Percentiles rank a stretch among this genome's conserved stretches.
Conservation (phyloP, 2,113 vertebrate species). For the Nipponia nippon region DNA sequence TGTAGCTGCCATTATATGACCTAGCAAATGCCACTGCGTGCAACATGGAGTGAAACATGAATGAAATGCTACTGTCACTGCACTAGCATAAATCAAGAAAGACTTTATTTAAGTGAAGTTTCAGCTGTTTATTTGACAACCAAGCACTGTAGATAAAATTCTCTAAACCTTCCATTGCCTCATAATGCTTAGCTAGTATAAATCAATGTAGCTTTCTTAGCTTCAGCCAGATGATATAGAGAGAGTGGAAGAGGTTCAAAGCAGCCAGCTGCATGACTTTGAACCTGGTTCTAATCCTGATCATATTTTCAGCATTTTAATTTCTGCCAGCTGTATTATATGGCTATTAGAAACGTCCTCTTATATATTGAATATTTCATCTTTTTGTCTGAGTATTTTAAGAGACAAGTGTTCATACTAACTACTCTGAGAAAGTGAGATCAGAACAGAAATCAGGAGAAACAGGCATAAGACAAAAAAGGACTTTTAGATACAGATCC, state of each 20-base stretch:
- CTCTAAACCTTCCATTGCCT: neutral
- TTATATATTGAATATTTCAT: neutral
- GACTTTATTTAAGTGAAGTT: neutral
- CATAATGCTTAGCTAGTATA: neutral
- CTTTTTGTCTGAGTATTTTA: neutral
- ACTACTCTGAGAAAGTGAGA: neutral
- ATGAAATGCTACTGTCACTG: neutral
- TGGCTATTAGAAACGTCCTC: neutral
- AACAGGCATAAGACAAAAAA: neutral
- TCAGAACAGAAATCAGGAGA: neutral
- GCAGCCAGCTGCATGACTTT: neutral
- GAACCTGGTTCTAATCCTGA: neutral
- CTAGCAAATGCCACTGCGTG: neutral
- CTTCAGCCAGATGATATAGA: neutral
- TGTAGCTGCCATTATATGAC: neutral
- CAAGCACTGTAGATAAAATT: neutral
- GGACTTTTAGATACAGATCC: neutral
- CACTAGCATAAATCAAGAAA: neutral
- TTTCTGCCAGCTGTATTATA: neutral
- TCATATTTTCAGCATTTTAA: neutral
- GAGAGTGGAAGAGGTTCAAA: neutral
- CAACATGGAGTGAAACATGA: neutral
- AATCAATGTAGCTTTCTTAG: neutral
- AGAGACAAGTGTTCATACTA: neutral
- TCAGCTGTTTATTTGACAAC: constrained; percentile 15